Evolutionary conservation across 2,888 invertebrate genomes (phyloP).

Genomic region (Agrotis exclamationis): DNA sequence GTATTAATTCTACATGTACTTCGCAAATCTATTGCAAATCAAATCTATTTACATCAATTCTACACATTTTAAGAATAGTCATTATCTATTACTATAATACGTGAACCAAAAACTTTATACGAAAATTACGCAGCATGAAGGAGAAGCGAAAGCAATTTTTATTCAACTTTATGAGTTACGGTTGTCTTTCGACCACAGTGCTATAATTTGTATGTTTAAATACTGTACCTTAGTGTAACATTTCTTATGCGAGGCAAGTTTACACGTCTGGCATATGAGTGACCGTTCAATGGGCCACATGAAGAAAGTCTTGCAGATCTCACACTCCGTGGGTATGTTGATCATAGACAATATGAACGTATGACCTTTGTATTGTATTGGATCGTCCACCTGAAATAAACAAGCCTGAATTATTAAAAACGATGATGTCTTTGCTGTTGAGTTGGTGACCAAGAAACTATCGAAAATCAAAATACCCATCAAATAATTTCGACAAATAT

Average conservation of each 20-base stretch:
- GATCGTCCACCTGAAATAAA: constrained; percentile 91
- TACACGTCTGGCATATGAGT: constrained; percentile 95
- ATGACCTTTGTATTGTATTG: constrained; percentile 95
- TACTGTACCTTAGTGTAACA: constrained; percentile 94
- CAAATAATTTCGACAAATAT: not conserved
- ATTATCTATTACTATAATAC: too few relatives aligned
- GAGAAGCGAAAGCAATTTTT: too few relatives aligned
- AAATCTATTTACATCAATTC: too few relatives aligned
- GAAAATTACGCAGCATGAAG: too few relatives aligned
- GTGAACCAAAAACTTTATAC: too few relatives aligned
- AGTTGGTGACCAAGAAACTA: too few relatives aligned
- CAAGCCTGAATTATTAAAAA: not conserved
- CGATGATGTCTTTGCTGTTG: not conserved
- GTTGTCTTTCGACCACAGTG: too few relatives aligned
- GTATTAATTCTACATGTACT: not conserved
- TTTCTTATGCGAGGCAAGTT: constrained; percentile 98
- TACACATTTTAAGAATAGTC: too few relatives aligned
- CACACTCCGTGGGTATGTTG: constrained; percentile 98
- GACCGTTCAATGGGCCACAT: constrained; percentile 99
- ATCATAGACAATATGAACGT: constrained; percentile 97
- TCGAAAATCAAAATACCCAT: not conserved
- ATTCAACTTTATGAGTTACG: too few relatives aligned
- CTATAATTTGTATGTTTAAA: too few relatives aligned
- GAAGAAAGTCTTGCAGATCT: constrained; percentile 97
- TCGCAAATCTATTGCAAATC: too few relatives aligned